phyloP scores from a whole-genome alignment of 1,140 invertebrate genomes.

The Hycleus cichorii region DNA sequence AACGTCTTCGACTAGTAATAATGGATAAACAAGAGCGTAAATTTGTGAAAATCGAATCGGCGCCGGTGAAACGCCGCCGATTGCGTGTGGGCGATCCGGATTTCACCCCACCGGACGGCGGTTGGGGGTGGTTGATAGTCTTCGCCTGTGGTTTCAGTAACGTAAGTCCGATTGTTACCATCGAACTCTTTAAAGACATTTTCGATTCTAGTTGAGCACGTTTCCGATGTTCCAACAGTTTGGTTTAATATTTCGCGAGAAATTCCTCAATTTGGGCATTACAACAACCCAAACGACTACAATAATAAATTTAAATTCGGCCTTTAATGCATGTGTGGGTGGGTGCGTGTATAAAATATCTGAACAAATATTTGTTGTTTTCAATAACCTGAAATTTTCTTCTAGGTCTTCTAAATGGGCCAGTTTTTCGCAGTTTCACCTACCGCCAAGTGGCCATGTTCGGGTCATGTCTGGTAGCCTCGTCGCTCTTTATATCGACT shows the following conservation, averaged over 20 bases:
- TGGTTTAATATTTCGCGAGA: constrained; percentile 56
- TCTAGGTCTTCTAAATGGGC: constrained; percentile 56
- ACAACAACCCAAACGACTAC: constrained; percentile 54
- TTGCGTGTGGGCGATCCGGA: constrained; percentile 29
- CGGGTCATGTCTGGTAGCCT: constrained; percentile 44
- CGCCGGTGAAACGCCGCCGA: constrained; percentile 18
- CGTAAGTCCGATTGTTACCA: constrained; percentile 42
- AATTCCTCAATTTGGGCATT: constrained; percentile 49
- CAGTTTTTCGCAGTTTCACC: constrained; percentile 54
- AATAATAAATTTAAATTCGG: constrained; percentile 59
- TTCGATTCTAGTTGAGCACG: constrained; percentile 49
- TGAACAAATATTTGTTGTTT: neutral
- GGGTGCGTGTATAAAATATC: constrained; percentile 18
- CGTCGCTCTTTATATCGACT: constrained; percentile 48
- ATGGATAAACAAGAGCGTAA: neutral
- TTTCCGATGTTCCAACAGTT: constrained; percentile 59
- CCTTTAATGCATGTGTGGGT: constrained; percentile 52
- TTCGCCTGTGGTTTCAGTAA: constrained; percentile 53
- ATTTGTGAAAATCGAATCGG: constrained; percentile 3
- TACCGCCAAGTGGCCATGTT: constrained; percentile 55
- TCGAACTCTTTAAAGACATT: neutral
- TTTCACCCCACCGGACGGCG: constrained; percentile 55
- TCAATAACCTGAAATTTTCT: neutral
- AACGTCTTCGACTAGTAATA: too few relatives aligned
- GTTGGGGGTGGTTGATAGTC: constrained; percentile 63